Evolutionary conservation across 2,113 vertebrate genomes (phyloP).

Genomic region (Ophthalmotilapia sp.): DNA sequence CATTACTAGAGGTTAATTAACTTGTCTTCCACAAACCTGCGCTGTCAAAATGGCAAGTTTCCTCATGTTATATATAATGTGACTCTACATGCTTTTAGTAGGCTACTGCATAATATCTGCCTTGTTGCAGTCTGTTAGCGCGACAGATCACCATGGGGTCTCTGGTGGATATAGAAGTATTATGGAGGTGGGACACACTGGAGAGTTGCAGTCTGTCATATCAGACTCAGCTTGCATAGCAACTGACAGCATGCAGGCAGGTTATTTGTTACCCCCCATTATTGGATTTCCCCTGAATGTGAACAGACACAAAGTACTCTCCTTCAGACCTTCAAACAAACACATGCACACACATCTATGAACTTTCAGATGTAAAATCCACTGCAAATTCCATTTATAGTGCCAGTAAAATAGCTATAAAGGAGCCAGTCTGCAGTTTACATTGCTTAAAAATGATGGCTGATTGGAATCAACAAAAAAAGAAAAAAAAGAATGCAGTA

Average conservation of each 20-base stretch:
- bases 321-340: background rate
- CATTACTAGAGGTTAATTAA: constrained; percentile 34
- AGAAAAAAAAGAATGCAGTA: background rate
- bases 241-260: constrained; percentile 32
- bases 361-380: background rate
- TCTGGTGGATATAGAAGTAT: background rate
- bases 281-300: constrained; percentile 28
- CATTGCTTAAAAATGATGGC: background rate
- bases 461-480: background rate
- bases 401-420: background rate
- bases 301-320: background rate
- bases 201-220: constrained; percentile 33
- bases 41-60: background rate
- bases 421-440: background rate
- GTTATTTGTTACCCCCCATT: constrained; percentile 16
- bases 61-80: background rate
- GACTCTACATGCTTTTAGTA: background rate
- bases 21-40: background rate
- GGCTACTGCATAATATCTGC: background rate
- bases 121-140: background rate
- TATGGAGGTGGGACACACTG: constrained; percentile 21
- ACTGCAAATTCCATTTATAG: background rate
- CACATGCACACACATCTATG: background rate
- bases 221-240: constrained; percentile 54
- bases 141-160: background rate